Evolutionary conservation across 1,140 invertebrate genomes (phyloP), one percentile per base, ranked within the genome.

Genomic region (Triops longicaudatus): DNA sequence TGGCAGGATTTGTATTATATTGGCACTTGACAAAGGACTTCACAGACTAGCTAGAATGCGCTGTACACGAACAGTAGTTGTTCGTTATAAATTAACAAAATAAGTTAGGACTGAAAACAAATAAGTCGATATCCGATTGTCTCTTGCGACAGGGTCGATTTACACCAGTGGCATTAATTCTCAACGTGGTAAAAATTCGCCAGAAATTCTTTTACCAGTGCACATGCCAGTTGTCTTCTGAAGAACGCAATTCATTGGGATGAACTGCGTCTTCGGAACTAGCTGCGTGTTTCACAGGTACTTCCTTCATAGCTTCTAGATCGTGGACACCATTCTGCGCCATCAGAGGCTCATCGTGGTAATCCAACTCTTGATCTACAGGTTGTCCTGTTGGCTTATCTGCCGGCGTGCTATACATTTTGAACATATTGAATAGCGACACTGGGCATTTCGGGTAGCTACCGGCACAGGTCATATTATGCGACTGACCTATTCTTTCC

Each of bases 351-450:
- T 63, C 50, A 17, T 63, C 22, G 6, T 63, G 50, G n/a, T 63
- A 22, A 22, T 63, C 50, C 50, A n/a, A n/a, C 22, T 63, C 50
- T 22, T 63, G 14, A 22, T 63, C 50, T 17, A 17, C 22, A 72
- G 26, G 28, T 26, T 77, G 72, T 22, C 26, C 63, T 14, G 14
- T 28, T 11, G 77, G 77, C 31, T 75, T 76, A 42, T 78, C 77
- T 5, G 31, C 42, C 17, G 77, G 77, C 10, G 44, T 78, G 73
- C 77, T 78, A 41, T 78, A 78, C 76, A 42, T 26, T 11, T 43
- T 63, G 76, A 78, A 74, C 41, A 78, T 73, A 17, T 78, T 78
- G 73, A 63, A 78, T n/a, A 78, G 26, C 14, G 77, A 78, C 31
- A 78, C 31, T 10, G 77, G 77, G 17, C 77, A 78, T n/a, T 74